phyloP scores from a whole-genome alignment of 2,113 vertebrate genomes.

The Chaenocephalus aceratus region DNA sequence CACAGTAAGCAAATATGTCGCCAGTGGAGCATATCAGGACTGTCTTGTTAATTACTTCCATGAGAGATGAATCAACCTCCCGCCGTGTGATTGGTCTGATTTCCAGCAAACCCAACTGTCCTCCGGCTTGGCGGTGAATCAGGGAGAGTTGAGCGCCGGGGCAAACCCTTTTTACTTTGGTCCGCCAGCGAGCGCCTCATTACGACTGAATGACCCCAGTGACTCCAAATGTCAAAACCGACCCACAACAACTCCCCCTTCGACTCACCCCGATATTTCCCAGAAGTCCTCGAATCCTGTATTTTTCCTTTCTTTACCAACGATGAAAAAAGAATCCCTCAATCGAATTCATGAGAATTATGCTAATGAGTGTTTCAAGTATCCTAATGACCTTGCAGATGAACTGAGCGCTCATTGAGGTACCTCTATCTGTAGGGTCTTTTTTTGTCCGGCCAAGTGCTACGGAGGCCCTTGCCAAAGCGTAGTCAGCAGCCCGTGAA shows the following conservation, averaged over 20 bases:
- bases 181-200: conserved; percentile 83
- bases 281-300: conserved; percentile 83
- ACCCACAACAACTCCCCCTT: conserved; percentile 35
- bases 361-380: conserved; percentile 94
- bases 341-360: conserved; percentile 75
- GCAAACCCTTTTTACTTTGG: conserved; percentile 79
- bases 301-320: conserved; percentile 80
- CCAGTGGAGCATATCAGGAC: not conserved
- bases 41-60: conserved; percentile 87
- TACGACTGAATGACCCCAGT: conserved; percentile 86
- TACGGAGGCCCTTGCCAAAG: conserved; percentile 87
- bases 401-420: conserved; percentile 88
- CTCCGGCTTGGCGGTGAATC: conserved; percentile 69
- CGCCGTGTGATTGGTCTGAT: conserved; percentile 81
- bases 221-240: conserved; percentile 85
- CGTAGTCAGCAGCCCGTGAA: conserved; percentile 96
- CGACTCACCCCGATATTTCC: conserved; percentile 76
- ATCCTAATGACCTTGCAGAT: conserved; percentile 90
- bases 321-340: conserved; percentile 71
- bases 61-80: conserved; percentile 89
- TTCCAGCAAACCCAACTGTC: conserved; percentile 79
- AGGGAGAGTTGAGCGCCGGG: conserved; percentile 85
- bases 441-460: conserved; percentile 86
- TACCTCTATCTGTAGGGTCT: conserved; percentile 81
- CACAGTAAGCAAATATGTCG: not conserved